phyloP scores from a whole-genome alignment of 2,888 invertebrate genomes.

The Scaptomyza reducta region DNA sequence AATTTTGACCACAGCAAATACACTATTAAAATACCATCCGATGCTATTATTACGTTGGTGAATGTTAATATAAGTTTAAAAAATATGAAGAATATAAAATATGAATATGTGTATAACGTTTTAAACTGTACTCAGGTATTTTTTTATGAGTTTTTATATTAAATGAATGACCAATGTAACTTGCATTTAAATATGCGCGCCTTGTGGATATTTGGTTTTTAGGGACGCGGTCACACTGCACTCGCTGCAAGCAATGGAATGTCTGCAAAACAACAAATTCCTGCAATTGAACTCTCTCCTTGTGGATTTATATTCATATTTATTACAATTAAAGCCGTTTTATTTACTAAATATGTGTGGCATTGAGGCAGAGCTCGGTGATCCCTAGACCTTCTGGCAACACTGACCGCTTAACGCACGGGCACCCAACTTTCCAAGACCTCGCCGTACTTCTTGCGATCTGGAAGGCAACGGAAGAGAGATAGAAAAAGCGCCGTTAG shows the following conservation, averaged over 20 bases:
- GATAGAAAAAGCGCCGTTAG: too few relatives aligned
- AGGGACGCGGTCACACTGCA: constrained; percentile 22
- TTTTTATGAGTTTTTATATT: too few relatives aligned
- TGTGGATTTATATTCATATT: constrained; percentile 34
- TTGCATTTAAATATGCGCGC: constrained; percentile 10
- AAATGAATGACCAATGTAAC: neutral
- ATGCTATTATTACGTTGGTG: neutral
- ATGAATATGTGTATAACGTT: neutral
- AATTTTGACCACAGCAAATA: constrained; percentile 15
- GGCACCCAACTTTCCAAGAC: constrained; percentile 88
- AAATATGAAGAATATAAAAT: too few relatives aligned
- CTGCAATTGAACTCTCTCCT: neutral
- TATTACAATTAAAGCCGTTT: constrained; percentile 71
- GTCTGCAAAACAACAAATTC: neutral
- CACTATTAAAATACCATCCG: neutral
- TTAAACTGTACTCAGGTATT: too few relatives aligned
- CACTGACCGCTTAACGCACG: constrained; percentile 85
- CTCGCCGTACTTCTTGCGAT: constrained; percentile 87
- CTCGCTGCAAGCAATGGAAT: neutral
- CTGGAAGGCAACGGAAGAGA: constrained; percentile 82
- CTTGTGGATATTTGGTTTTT: neutral
- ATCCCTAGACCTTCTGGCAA: neutral
- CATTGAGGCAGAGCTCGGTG: constrained; percentile 23
- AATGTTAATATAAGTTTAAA: neutral
- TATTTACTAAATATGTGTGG: constrained; percentile 60